Evolutionary conservation across 2,797 vertebrate genomes (phyloP), one percentile per base, ranked within the genome.

Genomic region (Ctenopoma multispine): DNA sequence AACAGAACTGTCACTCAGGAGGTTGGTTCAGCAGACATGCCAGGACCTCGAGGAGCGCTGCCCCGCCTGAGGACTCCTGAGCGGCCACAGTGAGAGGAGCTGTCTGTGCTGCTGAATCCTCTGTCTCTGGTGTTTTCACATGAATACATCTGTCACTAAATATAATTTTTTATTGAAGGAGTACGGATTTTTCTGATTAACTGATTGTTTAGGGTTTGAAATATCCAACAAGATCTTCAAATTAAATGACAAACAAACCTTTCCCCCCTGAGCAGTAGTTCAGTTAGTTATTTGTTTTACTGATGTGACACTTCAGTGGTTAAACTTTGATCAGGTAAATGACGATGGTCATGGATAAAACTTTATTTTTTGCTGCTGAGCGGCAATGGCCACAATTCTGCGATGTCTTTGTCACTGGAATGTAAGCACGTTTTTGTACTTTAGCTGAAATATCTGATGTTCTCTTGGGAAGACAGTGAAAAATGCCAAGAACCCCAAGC

Each of bases 21-120:
- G 2, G 24, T 60, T 63, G 66, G 72, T 47, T 71, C 60, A 66
- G 6, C 31, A 53, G 75, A 75, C 46, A 18, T 18, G 48, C n/a
- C 44, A 12, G 38, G 71, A 73, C 41, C 70, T 60, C 0, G 6
- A 68, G 66, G 71, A 75, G 12, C 4, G 12, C 51, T 31, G 31
- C 23, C 24, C 12, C 10, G 38, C 53, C 57, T n/a, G 12, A 55
- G 24, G 57, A 34, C 18, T 21, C 54, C 23, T 34, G 29, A 48
- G 40, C 8, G 60, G 48, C 34, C 7, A 0, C 53, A 41, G 6
- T 24, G 38, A 34, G 56, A 56, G 54, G 56, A 0, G 18, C 62
- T 76, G 69, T 79, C 71, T 71, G 4, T 18, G 69, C 62, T 63
- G 44, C 80, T 69, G 56, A 60, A 69, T 1, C 21, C 20, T 24